These are phyloP conservation scores for Portunus trituberculatus DNA, from an alignment of 1,140 invertebrate species.

Conservation along the genomic window DNA sequence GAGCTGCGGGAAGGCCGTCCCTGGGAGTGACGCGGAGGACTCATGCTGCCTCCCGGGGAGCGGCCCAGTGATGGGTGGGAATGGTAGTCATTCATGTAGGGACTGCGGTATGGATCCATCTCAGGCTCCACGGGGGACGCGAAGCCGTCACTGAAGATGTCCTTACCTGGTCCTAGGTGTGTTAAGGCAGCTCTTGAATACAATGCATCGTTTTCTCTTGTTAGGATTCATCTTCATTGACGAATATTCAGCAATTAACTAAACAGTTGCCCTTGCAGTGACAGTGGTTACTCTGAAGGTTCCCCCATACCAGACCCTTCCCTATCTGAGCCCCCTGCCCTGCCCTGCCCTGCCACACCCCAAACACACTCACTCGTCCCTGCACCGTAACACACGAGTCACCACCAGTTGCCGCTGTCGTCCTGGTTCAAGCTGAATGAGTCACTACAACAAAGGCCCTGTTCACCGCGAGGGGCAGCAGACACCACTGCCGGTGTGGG, in stretches of 20 bases:
- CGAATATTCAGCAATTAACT: neutral
- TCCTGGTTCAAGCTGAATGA: neutral
- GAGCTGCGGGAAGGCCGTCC: neutral
- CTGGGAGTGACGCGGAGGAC: conserved; percentile 4
- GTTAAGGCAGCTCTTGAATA: neutral
- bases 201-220: conserved; percentile 4
- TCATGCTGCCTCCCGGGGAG: conserved; percentile 47
- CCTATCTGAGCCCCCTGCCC: neutral
- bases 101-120: neutral
- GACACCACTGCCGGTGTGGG: neutral
- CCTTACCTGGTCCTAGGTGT: conserved; percentile 40
- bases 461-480: neutral
- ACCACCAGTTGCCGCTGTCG: neutral
- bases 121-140: conserved; percentile 55
- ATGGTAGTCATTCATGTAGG: conserved; percentile 43
- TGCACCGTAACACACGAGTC: neutral
- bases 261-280: neutral
- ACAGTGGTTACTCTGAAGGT: neutral
- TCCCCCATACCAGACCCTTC: neutral
- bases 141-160: conserved; percentile 53
- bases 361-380: neutral
- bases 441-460: neutral
- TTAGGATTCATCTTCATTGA: neutral
- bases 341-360: neutral
- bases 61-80: conserved; percentile 48